Evolutionary conservation across 1,140 invertebrate genomes (phyloP).

Genomic region (Vollenhovia emeryi): DNA sequence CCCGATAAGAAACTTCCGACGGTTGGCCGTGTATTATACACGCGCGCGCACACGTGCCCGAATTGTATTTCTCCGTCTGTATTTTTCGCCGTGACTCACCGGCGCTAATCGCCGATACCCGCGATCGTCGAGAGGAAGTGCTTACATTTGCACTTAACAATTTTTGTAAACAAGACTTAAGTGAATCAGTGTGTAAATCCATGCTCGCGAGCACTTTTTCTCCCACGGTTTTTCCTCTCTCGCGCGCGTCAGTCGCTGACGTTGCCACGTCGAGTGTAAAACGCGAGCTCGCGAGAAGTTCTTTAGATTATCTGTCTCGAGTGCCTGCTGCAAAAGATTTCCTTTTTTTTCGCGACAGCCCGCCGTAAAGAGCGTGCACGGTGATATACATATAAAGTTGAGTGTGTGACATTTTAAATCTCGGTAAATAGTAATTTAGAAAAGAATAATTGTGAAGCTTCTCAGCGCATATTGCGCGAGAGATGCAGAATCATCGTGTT

Average conservation of each 20-base stretch:
- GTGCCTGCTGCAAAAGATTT: background rate
- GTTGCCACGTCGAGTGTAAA: background rate
- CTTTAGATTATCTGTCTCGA: background rate
- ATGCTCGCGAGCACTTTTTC: background rate
- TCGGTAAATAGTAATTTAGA: background rate
- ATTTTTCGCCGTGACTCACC: conserved; percentile 6
- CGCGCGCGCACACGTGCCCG: background rate
- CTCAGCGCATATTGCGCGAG: background rate
- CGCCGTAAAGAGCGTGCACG: background rate
- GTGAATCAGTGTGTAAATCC: conserved; percentile 20
- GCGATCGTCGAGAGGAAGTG: background rate
- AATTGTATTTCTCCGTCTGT: background rate
- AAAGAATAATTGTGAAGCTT: background rate
- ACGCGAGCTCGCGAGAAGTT: background rate
- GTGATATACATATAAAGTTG: background rate
- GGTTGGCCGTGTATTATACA: background rate
- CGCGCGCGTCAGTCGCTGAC: background rate
- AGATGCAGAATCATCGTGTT: background rate
- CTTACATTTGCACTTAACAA: background rate
- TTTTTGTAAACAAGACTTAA: background rate
- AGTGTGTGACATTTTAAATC: background rate
- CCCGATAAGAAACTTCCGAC: conserved; percentile 2
- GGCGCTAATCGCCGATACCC: conserved; percentile 6
- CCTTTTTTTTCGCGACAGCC: background rate
- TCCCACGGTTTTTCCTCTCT: background rate